Conservation (phyloP, 2,797 vertebrate genomes). For the Pangasius krempfi region DNA sequence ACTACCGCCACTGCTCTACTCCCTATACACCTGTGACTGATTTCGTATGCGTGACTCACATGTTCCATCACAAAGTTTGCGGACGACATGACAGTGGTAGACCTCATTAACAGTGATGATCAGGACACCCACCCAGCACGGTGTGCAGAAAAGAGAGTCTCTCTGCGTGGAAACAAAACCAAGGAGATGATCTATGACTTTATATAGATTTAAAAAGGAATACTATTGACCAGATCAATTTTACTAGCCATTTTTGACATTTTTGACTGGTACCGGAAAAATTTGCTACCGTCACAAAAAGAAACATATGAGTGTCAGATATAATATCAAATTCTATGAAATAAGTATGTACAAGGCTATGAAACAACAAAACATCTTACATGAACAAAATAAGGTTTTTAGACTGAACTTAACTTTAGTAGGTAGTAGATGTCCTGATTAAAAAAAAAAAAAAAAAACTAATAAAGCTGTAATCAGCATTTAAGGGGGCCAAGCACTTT, state of each 20-base stretch:
- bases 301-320: neutral
- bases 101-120: slow-evolving; percentile 19
- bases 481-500: neutral
- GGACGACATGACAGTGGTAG: neutral
- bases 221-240: neutral
- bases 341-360: neutral
- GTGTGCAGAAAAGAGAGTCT: neutral
- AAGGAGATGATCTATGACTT: slow-evolving; percentile 1
- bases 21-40: neutral
- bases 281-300: neutral
- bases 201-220: neutral
- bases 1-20: neutral
- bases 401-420: neutral
- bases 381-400: neutral
- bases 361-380: neutral
- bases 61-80: neutral
- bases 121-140: neutral
- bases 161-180: neutral
- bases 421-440: neutral
- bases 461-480: neutral
- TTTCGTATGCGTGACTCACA: slow-evolving; percentile 18
- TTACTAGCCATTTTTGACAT: too few species aligned
- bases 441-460: neutral
- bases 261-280: neutral
- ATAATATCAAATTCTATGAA: neutral